These are phyloP conservation scores for Camponotus pennsylvanicus DNA, from an alignment of 1,140 invertebrate genomes.

Conservation along the genomic window DNA sequence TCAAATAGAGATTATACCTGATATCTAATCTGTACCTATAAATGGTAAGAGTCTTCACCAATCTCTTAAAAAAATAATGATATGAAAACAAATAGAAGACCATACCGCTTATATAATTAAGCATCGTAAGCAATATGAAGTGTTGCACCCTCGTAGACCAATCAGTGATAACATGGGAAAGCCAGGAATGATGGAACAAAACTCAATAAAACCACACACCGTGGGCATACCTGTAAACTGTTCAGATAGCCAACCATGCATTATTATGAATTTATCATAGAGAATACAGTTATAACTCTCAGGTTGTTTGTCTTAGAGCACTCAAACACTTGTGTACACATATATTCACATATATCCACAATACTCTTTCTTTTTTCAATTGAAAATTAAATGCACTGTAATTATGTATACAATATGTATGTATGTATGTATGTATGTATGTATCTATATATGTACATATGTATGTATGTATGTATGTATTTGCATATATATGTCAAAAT, in stretches of 20 bases:
- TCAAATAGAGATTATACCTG: not conserved
- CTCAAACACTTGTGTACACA: not conserved
- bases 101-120: constrained; percentile 73
- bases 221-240: constrained; percentile 70
- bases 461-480: not conserved
- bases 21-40: constrained; percentile 4
- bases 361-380: not conserved
- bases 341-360: constrained; percentile 1
- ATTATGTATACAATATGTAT: not conserved
- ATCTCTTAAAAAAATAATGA: constrained; percentile 59
- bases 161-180: constrained; percentile 71
- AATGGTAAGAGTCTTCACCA: constrained; percentile 31
- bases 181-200: constrained; percentile 72
- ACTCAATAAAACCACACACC: constrained; percentile 73
- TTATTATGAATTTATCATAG: constrained; percentile 61
- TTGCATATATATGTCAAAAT: not conserved
- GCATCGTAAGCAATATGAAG: constrained; percentile 71
- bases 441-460: not conserved
- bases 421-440: no score
- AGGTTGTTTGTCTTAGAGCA: constrained; percentile 11
- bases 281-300: not conserved
- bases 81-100: constrained; percentile 70
- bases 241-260: constrained; percentile 67
- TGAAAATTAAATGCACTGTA: not conserved
- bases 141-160: constrained; percentile 68